phyloP scores from a whole-genome alignment of 2,797 vertebrate species.

The Orestias chungarensis region DNA sequence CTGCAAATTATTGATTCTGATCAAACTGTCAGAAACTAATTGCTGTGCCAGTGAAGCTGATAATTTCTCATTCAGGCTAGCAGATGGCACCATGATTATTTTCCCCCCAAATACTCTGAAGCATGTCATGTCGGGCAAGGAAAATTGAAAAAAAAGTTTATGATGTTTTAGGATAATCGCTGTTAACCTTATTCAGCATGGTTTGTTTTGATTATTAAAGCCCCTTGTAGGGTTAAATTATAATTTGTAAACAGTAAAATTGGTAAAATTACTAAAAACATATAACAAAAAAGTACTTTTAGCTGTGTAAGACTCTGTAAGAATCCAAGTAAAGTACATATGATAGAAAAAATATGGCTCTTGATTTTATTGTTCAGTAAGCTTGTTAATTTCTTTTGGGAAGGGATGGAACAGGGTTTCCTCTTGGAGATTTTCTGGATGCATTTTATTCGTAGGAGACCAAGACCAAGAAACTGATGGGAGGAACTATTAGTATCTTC shows the following conservation, averaged over 20 bases:
- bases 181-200: neutral
- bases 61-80: conserved; percentile 53
- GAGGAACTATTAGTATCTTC: too few species aligned
- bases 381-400: too few species aligned
- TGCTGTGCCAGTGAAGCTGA: conserved; percentile 49
- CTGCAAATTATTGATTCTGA: conserved; percentile 58
- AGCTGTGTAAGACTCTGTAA: too few species aligned
- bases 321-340: too few species aligned
- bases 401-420: too few species aligned
- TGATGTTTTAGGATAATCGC: neutral
- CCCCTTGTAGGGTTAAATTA: neutral
- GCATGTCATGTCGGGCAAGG: conserved; percentile 13
- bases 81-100: conserved; percentile 65
- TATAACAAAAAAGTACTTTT: neutral
- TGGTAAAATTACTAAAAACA: neutral
- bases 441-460: neutral
- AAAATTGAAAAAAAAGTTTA: neutral
- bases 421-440: neutral
- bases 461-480: too few species aligned
- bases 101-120: conserved; percentile 42
- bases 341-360: too few species aligned
- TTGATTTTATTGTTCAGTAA: neutral
- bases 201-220: neutral
- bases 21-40: conserved; percentile 62
- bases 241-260: neutral